Evolutionary conservation across 2,888 invertebrate species (phyloP).

Genomic region (Venusia cambrica): DNA sequence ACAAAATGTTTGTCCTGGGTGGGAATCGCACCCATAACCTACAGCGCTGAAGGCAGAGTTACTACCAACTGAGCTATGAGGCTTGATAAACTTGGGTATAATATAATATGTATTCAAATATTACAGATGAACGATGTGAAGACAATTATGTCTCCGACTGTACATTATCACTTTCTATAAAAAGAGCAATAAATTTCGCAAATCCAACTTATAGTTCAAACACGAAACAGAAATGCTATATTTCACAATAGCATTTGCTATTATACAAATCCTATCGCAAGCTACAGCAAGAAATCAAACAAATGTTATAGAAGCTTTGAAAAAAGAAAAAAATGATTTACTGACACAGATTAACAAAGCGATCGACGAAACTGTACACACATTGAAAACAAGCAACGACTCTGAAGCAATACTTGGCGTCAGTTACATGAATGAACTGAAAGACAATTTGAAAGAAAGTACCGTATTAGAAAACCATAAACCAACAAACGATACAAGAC

Average conservation of each 20-base stretch:
- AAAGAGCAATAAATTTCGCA: conserved; percentile 4
- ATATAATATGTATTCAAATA: too few relatives aligned
- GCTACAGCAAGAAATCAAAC: conserved; percentile 16
- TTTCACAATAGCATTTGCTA: conserved; percentile 1
- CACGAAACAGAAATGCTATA: conserved; percentile 12
- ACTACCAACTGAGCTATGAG: too few relatives aligned
- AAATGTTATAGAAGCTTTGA: conserved; percentile 35
- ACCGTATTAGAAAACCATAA: too few relatives aligned
- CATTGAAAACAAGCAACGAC: conserved; percentile 39
- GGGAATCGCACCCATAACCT: too few relatives aligned
- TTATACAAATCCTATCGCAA: conserved; percentile 5
- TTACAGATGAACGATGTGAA: too few relatives aligned
- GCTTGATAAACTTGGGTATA: too few relatives aligned
- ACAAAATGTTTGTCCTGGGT: too few relatives aligned
- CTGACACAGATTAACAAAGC: conserved; percentile 42
- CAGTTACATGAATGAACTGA: conserved; percentile 40
- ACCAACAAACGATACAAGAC: conserved; percentile 7
- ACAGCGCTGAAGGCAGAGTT: too few relatives aligned
- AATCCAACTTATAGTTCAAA: conserved; percentile 3
- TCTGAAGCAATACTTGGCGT: conserved; percentile 40
- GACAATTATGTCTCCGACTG: too few relatives aligned
- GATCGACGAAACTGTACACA: conserved; percentile 44
- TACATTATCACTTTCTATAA: too few relatives aligned
- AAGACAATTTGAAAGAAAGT: conserved; percentile 36
- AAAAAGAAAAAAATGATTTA: conserved; percentile 40